Evolutionary conservation across 2,888 invertebrate species (phyloP), one percentile per base, ranked within the genome.

Genomic region (Nephrotoma guestfalica): DNA sequence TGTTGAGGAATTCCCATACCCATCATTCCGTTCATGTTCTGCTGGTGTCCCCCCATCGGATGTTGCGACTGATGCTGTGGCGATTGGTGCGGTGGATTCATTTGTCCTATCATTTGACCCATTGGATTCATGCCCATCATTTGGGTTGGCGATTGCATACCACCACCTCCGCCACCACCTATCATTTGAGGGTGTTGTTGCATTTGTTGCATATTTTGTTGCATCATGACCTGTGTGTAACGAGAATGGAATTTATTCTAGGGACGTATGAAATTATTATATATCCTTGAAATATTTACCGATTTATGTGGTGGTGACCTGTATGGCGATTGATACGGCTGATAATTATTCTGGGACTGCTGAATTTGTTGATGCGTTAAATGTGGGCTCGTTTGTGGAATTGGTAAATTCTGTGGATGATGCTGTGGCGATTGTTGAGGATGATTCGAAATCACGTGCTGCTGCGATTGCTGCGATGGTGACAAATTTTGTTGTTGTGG

Each of bases 321-420:
- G 91, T 93, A 92, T 57, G 91, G 89, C 57, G 91, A 91, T 90
- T 93, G 88, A 91, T 90, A 86, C 91, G 93, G 92, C 83, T 93
- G 93, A 5, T 92, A 83, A 43, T 18, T 84, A 30, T 83, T 92
- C 88, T 93, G 93, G 13, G 92, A 90, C 87, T 91, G 92, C 89
- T 92, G 88, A 18, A 92, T 89, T 92, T 91, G 89, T 92, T 92
- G 86, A 86, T 86, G 86, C 41, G 85, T 43, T 43, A 86, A 86
- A 86, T 86, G 86, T 57, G 86, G 86, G 57, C 86, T 86, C 57
- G 86, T 86, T 15, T 86, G 91, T 51, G 47, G 43, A 86, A 83
- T 87, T 85, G 87, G 86, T 86, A 86, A 87, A 45, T 88, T 88
- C 86, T 83, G 86, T 86, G 86, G 87, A 87, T 87, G 87, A 87